Evolutionary conservation across 2,888 invertebrate genomes (phyloP).

Genomic region (Hyles lineata): DNA sequence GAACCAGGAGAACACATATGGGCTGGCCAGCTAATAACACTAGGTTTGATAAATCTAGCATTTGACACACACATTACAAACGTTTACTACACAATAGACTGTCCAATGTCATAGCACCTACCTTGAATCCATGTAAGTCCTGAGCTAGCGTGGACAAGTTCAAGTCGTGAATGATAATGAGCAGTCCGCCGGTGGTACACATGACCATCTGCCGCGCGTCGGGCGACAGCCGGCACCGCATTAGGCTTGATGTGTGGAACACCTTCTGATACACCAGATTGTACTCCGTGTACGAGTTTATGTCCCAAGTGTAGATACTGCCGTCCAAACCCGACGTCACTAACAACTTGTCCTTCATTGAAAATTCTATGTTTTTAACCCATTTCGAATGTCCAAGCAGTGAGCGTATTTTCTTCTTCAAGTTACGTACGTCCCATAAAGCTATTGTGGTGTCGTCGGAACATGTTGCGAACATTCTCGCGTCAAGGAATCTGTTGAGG

Average conservation of each 20-base stretch:
- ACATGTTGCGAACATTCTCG: constrained; percentile 95
- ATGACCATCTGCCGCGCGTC: constrained; percentile 95
- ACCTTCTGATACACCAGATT: constrained; percentile 91
- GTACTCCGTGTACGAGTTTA: constrained; percentile 92
- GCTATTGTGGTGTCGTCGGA: constrained; percentile 97
- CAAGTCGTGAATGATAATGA: constrained; percentile 95
- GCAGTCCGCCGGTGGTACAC: constrained; percentile 95
- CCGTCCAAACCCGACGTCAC: constrained; percentile 97
- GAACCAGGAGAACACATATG: too few species aligned
- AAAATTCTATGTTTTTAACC: constrained; percentile 98
- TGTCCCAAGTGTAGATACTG: constrained; percentile 97
- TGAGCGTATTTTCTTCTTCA: constrained; percentile 90
- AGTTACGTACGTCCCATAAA: constrained; percentile 95
- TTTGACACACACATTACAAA: too few species aligned
- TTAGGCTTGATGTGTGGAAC: constrained; percentile 93
- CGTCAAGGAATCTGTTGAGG: constrained; percentile 91
- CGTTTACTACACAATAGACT: neutral
- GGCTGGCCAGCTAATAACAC: too few species aligned
- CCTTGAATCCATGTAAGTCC: constrained; percentile 94
- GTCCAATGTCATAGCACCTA: constrained; percentile 55
- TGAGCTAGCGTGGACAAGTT: constrained; percentile 91
- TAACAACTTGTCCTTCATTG: constrained; percentile 91
- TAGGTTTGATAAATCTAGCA: too few species aligned
- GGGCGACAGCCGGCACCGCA: constrained; percentile 94
- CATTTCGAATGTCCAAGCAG: constrained; percentile 96